These are phyloP conservation scores for Pseudachorutes palmiensis DNA, from an alignment of 1,140 invertebrate genomes.

Conservation along the genomic window DNA sequence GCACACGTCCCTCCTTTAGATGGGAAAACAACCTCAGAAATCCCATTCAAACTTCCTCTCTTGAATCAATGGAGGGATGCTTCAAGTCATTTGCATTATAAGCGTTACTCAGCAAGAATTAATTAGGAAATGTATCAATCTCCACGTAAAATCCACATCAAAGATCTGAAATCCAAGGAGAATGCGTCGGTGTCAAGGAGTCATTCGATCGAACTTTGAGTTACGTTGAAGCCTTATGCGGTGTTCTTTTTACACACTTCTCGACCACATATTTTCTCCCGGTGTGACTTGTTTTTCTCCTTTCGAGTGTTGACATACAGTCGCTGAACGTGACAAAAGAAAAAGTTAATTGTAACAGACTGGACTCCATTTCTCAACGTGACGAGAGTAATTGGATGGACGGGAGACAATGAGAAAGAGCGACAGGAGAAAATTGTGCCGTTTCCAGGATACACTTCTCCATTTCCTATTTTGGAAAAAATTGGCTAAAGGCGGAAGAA, in stretches of 20 bases:
- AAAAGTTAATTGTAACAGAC: conserved; percentile 2
- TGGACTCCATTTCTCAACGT: conserved; percentile 2
- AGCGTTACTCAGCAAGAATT: conserved; percentile 1
- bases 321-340: conserved; percentile 7
- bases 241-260: too few relatives aligned
- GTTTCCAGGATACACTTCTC: not conserved
- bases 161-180: not conserved
- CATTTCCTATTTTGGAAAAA: not conserved
- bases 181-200: too few relatives aligned
- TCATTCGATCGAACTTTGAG: too few relatives aligned
- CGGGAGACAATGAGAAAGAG: not conserved
- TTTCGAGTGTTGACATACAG: too few relatives aligned
- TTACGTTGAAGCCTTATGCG: too few relatives aligned
- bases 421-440: conserved; percentile 7
- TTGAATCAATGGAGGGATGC: not conserved
- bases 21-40: not conserved
- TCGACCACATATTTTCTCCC: too few relatives aligned
- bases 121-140: not conserved
- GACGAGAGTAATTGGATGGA: conserved; percentile 7
- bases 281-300: too few relatives aligned
- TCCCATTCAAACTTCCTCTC: not conserved
- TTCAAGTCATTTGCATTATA: conserved; percentile 7
- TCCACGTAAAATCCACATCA: not conserved
- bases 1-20: not conserved
- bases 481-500: not conserved